Conservation (phyloP, 2,113 vertebrate species). For the Talpa occidentalis region DNA sequence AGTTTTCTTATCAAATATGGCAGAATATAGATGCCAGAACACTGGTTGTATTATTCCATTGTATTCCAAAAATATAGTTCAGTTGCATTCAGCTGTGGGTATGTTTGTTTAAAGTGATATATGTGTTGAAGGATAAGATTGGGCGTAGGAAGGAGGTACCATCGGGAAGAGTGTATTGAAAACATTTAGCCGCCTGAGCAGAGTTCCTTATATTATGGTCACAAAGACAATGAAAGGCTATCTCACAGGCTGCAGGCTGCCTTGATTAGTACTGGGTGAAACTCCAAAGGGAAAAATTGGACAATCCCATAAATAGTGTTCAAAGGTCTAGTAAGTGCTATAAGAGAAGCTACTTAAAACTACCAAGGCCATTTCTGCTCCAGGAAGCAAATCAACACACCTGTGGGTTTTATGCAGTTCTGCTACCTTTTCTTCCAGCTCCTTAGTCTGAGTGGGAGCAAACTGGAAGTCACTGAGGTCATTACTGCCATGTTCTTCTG, state of each 20-base stretch:
- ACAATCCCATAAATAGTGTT: neutral
- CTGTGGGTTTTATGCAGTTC: slow-evolving; percentile 97
- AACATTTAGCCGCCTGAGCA: neutral
- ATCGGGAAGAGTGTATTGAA: neutral
- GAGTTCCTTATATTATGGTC: neutral
- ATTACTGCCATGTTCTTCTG: slow-evolving; percentile 89
- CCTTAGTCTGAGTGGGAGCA: slow-evolving; percentile 94
- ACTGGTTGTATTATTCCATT: too few species aligned
- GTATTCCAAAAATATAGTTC: too few species aligned
- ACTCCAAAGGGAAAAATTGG: neutral
- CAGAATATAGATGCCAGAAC: neutral
- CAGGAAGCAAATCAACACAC: slow-evolving; percentile 80
- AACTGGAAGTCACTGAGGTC: slow-evolving; percentile 93
- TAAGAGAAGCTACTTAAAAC: neutral
- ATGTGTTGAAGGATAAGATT: neutral
- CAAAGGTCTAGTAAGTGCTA: neutral
- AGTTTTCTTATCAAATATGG: neutral
- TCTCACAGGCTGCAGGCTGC: neutral
- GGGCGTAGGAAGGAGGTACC: neutral
- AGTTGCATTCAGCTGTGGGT: neutral
- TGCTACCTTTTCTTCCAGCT: slow-evolving; percentile 97
- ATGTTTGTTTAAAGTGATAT: neutral
- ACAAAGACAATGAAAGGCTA: neutral
- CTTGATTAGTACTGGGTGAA: neutral
- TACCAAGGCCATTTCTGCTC: neutral